These are phyloP conservation scores for Spilarctia lutea DNA, from an alignment of 2,888 invertebrate species.

Conservation along the genomic window DNA sequence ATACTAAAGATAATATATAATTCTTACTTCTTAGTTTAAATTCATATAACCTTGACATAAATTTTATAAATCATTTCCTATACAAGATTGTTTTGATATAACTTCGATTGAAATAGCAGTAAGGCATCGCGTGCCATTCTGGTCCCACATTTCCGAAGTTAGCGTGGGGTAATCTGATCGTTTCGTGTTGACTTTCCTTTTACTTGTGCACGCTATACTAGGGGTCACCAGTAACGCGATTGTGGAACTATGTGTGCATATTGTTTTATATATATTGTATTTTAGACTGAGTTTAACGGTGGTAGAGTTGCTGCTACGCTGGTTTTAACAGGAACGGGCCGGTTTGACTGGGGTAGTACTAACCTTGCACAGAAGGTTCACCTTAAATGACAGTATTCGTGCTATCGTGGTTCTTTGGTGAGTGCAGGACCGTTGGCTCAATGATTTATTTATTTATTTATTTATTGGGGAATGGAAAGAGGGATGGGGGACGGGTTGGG, in stretches of 20 bases:
- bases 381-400: too few relatives aligned
- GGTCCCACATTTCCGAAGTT: background rate
- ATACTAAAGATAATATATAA: background rate
- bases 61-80: background rate
- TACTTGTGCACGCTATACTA: conserved; percentile 34
- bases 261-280: background rate
- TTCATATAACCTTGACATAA: background rate
- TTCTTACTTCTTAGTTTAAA: background rate
- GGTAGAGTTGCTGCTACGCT: too few relatives aligned
- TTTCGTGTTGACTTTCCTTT: conserved; percentile 14
- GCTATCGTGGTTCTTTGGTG: too few relatives aligned
- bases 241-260: background rate
- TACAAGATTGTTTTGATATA: background rate
- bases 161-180: conserved; percentile 6
- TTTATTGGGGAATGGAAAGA: too few relatives aligned
- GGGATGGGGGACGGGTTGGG: too few relatives aligned
- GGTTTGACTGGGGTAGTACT: too few relatives aligned
- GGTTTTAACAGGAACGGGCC: too few relatives aligned
- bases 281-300: too few relatives aligned
- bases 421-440: too few relatives aligned
- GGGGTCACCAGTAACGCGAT: background rate
- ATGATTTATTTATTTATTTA: too few relatives aligned
- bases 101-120: conserved; percentile 1
- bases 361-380: too few relatives aligned
- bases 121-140: conserved; percentile 8